Evolutionary conservation across 2,113 vertebrate genomes (phyloP).

Genomic region (Sterna hirundo): DNA sequence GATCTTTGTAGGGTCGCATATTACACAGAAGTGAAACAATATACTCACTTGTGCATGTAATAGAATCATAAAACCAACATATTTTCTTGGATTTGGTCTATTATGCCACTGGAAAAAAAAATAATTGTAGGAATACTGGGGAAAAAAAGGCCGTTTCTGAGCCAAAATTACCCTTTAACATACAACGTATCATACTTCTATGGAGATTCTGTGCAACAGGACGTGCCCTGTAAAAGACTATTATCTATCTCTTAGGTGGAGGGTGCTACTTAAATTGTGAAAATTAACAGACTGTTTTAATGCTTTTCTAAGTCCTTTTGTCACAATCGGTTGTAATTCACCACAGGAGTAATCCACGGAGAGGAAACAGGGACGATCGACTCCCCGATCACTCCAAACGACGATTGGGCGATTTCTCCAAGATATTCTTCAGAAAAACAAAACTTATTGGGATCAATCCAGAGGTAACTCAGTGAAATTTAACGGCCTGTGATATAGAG

Average conservation of each 20-base stretch:
- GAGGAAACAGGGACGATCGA: neutral
- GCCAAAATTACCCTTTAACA: neutral
- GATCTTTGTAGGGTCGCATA: neutral
- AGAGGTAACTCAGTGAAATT: conserved; percentile 48
- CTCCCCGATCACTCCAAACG: neutral
- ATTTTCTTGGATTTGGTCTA: neutral
- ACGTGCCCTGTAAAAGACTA: neutral
- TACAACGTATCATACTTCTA: fast-evolving
- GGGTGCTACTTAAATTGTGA: neutral
- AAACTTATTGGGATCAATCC: conserved; percentile 34
- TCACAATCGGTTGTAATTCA: neutral
- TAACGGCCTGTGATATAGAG: conserved; percentile 3
- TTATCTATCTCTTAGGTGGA: neutral
- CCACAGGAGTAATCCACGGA: neutral
- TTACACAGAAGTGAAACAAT: neutral
- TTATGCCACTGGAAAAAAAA: neutral
- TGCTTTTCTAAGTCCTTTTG: neutral
- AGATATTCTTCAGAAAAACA: conserved; percentile 11
- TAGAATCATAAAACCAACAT: neutral
- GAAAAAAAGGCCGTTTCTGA: neutral
- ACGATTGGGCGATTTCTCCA: neutral
- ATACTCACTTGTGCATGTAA: neutral
- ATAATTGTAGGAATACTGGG: neutral
- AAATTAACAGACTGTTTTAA: neutral
- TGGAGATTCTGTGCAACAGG: neutral